phyloP scores from a whole-genome alignment of 1,140 invertebrate genomes.

The Ladona fulva region DNA sequence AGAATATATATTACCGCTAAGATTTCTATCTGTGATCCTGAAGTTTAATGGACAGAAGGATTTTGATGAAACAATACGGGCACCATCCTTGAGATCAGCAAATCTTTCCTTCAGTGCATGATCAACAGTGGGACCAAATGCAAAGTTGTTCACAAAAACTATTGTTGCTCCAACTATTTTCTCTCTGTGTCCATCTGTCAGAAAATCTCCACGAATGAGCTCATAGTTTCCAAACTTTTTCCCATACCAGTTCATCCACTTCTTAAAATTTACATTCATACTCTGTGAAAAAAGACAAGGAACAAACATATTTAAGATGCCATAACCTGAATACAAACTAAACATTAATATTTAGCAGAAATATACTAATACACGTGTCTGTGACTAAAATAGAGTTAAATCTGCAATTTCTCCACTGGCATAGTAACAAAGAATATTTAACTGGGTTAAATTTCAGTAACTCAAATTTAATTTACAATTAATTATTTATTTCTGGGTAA shows the following conservation, averaged over 20 bases:
- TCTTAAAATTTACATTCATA: conserved; percentile 82
- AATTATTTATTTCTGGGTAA: too few relatives aligned
- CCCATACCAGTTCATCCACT: conserved; percentile 96
- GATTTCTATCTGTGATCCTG: conserved; percentile 85
- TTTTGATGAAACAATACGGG: conserved; percentile 96
- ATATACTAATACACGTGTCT: too few relatives aligned
- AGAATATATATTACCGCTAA: conserved; percentile 48
- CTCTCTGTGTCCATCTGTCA: conserved; percentile 81
- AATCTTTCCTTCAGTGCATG: conserved; percentile 94
- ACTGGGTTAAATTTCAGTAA: too few relatives aligned
- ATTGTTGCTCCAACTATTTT: conserved; percentile 86
- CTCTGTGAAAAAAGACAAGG: conserved; percentile 42
- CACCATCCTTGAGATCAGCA: conserved; percentile 90
- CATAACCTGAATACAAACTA: too few relatives aligned
- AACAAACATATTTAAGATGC: too few relatives aligned
- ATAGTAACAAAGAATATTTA: too few relatives aligned
- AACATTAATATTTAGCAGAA: too few relatives aligned
- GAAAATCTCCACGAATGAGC: conserved; percentile 88
- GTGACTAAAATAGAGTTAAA: too few relatives aligned
- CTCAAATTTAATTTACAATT: too few relatives aligned
- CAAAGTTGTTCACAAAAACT: conserved; percentile 98
- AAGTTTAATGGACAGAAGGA: conserved; percentile 97
- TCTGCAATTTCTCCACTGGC: too few relatives aligned
- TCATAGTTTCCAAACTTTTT: conserved; percentile 86
- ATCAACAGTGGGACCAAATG: conserved; percentile 93